Percentiles rank a stretch among this genome's conserved stretches.
Evolutionary conservation across 2,113 vertebrate species (phyloP).

Genomic region (Ranitomeya variabilis): DNA sequence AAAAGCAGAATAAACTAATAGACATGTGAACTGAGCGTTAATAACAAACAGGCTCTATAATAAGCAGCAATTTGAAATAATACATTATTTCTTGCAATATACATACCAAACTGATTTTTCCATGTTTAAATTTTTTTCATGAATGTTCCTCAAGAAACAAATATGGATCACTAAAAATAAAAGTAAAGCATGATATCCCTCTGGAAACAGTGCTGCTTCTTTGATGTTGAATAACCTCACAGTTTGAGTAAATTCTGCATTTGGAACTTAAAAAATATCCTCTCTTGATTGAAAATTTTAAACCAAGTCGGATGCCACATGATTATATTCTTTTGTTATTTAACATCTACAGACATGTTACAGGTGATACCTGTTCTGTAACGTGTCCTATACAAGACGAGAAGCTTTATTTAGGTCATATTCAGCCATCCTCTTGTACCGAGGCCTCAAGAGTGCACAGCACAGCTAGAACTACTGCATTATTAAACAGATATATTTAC

Average conservation of each 20-base stretch:
- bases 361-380: neutral
- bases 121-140: neutral
- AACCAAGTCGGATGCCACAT: neutral
- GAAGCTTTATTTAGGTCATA: slow-evolving; percentile 46
- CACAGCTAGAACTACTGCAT: slow-evolving; percentile 32
- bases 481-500: slow-evolving; percentile 33
- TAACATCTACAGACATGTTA: neutral
- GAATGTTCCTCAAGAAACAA: neutral
- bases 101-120: neutral
- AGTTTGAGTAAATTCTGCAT: neutral
- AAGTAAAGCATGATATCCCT: neutral
- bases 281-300: neutral
- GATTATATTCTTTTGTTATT: neutral
- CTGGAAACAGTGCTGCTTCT: neutral
- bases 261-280: neutral
- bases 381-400: neutral
- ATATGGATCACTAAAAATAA: neutral
- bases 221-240: neutral
- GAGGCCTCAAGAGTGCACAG: neutral
- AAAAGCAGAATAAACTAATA: neutral
- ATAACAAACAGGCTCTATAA: neutral
- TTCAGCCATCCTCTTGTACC: neutral
- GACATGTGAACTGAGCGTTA: neutral
- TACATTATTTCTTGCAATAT: neutral
- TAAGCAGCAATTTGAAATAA: neutral